A percentile compares a stretch with the other conserved stretches of the same genome.
These are phyloP conservation scores for Pangasianodon gigas DNA, from an alignment of 2,113 vertebrate genomes.

Conservation along the genomic window DNA sequence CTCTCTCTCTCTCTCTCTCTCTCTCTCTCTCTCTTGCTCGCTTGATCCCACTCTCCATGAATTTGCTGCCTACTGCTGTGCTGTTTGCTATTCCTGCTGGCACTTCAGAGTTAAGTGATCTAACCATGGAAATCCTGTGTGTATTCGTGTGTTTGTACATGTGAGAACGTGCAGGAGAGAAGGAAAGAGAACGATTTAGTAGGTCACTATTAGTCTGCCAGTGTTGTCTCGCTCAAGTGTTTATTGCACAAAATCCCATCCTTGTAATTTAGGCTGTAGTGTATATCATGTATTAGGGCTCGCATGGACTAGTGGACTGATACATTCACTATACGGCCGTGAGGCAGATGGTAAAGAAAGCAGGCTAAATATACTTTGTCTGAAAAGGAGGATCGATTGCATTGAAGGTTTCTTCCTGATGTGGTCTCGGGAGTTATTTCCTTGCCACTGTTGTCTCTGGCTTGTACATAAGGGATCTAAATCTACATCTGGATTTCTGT, in stretches of 20 bases:
- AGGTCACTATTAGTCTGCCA: conserved; percentile 4
- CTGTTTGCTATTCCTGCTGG: conserved; percentile 54
- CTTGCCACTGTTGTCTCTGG: not conserved
- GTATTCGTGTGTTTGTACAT: conserved; percentile 2
- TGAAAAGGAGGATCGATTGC: too few relatives aligned
- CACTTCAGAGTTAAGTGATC: conserved; percentile 33
- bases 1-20: conserved; percentile 42
- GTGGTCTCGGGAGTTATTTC: not conserved
- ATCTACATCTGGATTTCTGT: not conserved
- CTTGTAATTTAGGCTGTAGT: not conserved
- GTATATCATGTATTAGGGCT: not conserved
- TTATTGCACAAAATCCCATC: not conserved
- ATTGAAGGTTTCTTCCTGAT: not conserved
- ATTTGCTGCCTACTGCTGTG: conserved; percentile 62
- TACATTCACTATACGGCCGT: not conserved
- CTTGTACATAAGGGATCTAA: not conserved
- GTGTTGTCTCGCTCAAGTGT: not conserved
- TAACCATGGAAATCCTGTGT: conserved; percentile 29
- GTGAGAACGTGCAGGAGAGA: not conserved
- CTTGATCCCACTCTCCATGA: conserved; percentile 51
- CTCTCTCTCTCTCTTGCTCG: conserved; percentile 45
- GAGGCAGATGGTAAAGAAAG: not conserved
- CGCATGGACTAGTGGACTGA: not conserved
- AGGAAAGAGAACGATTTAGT: not conserved
- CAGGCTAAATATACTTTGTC: not conserved